Percentiles rank a stretch among this genome's conserved stretches.
Conservation (phyloP, 2,888 invertebrate species). For the Eudasyphora cyanicolor region DNA sequence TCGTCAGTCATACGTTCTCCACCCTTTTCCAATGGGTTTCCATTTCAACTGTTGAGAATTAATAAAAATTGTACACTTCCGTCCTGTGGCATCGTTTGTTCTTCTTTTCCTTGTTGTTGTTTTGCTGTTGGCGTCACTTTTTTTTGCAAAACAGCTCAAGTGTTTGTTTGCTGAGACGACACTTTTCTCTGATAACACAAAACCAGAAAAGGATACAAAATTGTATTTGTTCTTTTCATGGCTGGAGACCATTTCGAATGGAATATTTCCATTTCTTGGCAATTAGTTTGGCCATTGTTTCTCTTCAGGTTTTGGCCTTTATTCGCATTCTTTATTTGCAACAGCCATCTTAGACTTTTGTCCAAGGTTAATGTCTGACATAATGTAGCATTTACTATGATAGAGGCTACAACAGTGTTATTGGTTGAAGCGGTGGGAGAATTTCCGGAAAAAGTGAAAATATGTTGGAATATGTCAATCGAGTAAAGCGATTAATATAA, state of each 20-base stretch:
- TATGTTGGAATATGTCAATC: no score
- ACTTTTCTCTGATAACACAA: conserved; percentile 31
- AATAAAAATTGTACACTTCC: conserved; percentile 37
- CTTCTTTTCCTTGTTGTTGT: background rate
- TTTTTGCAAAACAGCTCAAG: background rate
- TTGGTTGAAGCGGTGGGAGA: no score
- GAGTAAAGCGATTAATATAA: no score
- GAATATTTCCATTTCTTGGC: conserved; percentile 9
- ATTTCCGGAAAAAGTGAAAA: no score
- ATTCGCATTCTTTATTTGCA: background rate
- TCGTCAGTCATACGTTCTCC: conserved; percentile 22
- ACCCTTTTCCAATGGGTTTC: conserved; percentile 31
- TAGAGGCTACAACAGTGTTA: background rate
- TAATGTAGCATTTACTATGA: background rate
- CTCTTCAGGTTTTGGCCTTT: background rate
- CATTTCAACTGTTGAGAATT: conserved; percentile 25
- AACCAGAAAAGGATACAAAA: background rate
- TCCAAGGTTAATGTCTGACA: background rate
- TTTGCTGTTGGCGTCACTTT: background rate
- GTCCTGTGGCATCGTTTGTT: no score
- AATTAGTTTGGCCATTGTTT: conserved; percentile 27
- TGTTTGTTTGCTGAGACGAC: conserved; percentile 43
- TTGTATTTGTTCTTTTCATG: background rate
- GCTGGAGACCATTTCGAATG: background rate
- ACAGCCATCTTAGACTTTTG: background rate